These are phyloP conservation scores for Drosophila longiperda DNA, from an alignment of 2,888 invertebrate species.

Conservation along the genomic window DNA sequence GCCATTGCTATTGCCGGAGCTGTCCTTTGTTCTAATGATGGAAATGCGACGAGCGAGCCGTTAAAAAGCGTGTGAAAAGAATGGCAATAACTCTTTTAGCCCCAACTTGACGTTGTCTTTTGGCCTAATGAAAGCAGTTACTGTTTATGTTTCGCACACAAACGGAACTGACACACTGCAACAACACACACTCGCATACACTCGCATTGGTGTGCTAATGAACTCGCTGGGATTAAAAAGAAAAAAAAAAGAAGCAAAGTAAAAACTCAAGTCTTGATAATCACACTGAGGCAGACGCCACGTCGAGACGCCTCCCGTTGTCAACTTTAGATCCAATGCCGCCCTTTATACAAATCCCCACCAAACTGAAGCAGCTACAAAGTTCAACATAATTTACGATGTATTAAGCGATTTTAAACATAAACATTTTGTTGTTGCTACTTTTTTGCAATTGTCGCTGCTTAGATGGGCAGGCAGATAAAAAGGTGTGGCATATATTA, in stretches of 20 bases:
- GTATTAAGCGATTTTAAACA: conserved; percentile 79
- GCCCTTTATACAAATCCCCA: conserved; percentile 1
- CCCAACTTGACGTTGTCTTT: conserved; percentile 29
- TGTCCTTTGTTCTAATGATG: conserved; percentile 77
- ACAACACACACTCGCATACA: conserved; percentile 18
- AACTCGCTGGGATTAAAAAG: conserved; percentile 37
- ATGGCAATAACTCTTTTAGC: conserved; percentile 69
- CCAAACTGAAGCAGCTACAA: conserved; percentile 13
- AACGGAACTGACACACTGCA: conserved; percentile 7
- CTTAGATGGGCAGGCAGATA: conserved; percentile 35
- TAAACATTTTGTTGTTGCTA: conserved; percentile 56
- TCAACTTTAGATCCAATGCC: conserved; percentile 47
- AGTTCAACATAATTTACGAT: conserved; percentile 75
- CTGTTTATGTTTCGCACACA: conserved; percentile 56
- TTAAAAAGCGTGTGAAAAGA: conserved; percentile 75
- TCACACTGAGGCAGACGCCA: conserved; percentile 32
- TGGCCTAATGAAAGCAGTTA: conserved; percentile 76
- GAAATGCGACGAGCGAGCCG: conserved; percentile 46
- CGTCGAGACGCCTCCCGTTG: conserved; percentile 12
- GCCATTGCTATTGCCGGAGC: conserved; percentile 57
- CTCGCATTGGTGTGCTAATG: conserved; percentile 39
- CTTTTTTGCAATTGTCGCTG: conserved; percentile 39
- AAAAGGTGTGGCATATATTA: conserved; percentile 66
- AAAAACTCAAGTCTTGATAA: conserved; percentile 53
- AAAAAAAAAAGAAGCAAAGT: conserved; percentile 18